Evolutionary conservation across 2,797 vertebrate genomes (phyloP).

Genomic region (Mormyrops attenuatus): DNA sequence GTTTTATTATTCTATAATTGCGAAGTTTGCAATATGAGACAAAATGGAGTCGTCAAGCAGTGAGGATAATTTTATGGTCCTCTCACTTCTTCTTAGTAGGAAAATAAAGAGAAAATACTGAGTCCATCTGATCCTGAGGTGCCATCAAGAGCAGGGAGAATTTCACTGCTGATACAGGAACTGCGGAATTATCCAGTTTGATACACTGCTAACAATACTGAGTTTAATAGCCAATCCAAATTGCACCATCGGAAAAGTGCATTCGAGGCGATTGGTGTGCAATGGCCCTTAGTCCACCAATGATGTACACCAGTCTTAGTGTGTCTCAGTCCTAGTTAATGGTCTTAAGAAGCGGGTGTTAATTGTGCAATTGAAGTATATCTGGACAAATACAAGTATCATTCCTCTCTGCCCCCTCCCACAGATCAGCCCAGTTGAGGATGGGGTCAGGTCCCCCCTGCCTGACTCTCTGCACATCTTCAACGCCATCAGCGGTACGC

Average conservation of each 20-base stretch:
- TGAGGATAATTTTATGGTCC: neutral
- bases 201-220: neutral
- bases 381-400: neutral
- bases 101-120: neutral
- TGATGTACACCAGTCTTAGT: neutral
- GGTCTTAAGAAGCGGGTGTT: neutral
- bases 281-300: neutral
- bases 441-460: conserved; percentile 68
- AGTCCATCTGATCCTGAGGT: neutral
- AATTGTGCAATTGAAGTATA: neutral
- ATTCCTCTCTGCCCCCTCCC: conserved; percentile 16
- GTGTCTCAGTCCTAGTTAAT: neutral
- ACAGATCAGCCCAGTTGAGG: conserved; percentile 80
- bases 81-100: neutral
- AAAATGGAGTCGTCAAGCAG: neutral
- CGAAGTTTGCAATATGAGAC: neutral
- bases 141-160: neutral
- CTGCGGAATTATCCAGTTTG: neutral
- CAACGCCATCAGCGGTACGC: conserved; percentile 91
- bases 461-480: conserved; percentile 90
- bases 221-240: neutral
- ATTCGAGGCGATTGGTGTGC: neutral
- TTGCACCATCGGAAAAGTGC: neutral
- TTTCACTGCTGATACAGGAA: neutral
- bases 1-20: neutral